These are phyloP conservation scores for Zaprionus gabonicus DNA, from an alignment of 1,140 invertebrate genomes.

Conservation along the genomic window DNA sequence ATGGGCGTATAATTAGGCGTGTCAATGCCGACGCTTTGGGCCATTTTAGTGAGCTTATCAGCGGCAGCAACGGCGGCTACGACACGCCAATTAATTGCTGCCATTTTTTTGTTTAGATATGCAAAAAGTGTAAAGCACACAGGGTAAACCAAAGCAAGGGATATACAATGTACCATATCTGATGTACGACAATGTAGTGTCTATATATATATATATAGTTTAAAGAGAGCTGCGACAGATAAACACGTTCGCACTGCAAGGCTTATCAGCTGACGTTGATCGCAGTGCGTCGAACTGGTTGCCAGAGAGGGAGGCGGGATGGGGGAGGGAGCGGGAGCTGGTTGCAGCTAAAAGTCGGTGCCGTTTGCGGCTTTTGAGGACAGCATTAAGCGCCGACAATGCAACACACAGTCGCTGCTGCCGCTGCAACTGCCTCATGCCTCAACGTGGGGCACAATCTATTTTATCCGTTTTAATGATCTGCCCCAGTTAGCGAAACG, in stretches of 20 bases:
- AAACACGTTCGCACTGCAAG: constrained; percentile 42
- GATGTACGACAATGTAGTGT: constrained; percentile 10
- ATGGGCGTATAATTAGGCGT: constrained; percentile 70
- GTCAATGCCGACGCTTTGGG: constrained; percentile 75
- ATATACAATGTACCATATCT: not conserved
- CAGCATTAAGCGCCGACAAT: constrained; percentile 73
- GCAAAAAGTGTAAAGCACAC: constrained; percentile 69
- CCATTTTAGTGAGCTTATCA: constrained; percentile 73
- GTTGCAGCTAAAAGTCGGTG: constrained; percentile 48
- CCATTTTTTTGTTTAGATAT: constrained; percentile 67
- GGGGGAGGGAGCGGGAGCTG: not conserved
- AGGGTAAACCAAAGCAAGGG: constrained; percentile 26
- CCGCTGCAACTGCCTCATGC: constrained; percentile 18
- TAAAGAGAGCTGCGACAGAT: constrained; percentile 36
- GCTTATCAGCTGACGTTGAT: constrained; percentile 78
- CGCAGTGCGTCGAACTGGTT: constrained; percentile 58
- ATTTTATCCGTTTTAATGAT: constrained; percentile 83
- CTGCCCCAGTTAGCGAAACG: constrained; percentile 79
- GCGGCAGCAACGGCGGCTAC: constrained; percentile 29
- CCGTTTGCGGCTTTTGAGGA: constrained; percentile 74
- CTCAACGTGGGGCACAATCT: constrained; percentile 78
- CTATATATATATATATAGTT: constrained; percentile 30
- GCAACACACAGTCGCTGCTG: constrained; percentile 46
- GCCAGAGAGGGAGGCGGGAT: not conserved
- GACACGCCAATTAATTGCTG: constrained; percentile 79